A percentile compares a stretch with the other conserved stretches of the same genome.
Evolutionary conservation across 2,888 invertebrate genomes (phyloP).

Genomic region (Sphaeridia pumilis): DNA sequence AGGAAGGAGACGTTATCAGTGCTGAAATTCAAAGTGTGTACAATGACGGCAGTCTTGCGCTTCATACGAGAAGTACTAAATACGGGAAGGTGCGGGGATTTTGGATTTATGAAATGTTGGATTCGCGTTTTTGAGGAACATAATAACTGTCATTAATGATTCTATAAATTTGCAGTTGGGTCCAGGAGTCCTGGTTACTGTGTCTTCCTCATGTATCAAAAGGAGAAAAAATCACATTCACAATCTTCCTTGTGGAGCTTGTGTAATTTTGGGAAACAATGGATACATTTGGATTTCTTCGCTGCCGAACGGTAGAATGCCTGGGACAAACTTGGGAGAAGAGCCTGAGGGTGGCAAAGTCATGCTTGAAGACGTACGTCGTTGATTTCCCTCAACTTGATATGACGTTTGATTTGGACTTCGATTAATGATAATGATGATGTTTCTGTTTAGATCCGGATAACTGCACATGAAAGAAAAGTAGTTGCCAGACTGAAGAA

Average conservation of each 20-base stretch:
- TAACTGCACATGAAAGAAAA: slow-evolving; percentile 61
- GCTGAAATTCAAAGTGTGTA: slow-evolving; percentile 93
- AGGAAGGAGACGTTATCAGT: slow-evolving; percentile 91
- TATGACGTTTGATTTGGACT: background rate
- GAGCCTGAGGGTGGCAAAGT: slow-evolving; percentile 57
- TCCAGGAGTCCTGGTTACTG: slow-evolving; percentile 79
- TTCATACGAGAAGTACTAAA: slow-evolving; percentile 90
- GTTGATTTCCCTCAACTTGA: background rate
- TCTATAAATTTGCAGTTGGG: slow-evolving; percentile 48
- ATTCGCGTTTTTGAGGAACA: background rate
- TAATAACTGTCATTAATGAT: background rate
- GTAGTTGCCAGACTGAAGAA: slow-evolving; percentile 80
- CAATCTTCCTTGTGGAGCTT: slow-evolving; percentile 78
- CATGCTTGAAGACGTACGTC: slow-evolving; percentile 52
- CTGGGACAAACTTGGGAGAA: slow-evolving; percentile 40
- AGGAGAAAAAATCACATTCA: slow-evolving; percentile 93
- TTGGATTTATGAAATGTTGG: background rate
- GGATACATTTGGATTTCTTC: slow-evolving; percentile 56
- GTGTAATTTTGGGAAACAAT: slow-evolving; percentile 88
- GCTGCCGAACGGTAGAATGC: slow-evolving; percentile 32
- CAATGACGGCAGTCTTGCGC: slow-evolving; percentile 77
- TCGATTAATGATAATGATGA: background rate
- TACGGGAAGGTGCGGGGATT: slow-evolving; percentile 73
- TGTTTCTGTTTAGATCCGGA: slow-evolving; percentile 51
- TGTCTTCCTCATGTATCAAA: slow-evolving; percentile 81